These are phyloP conservation scores for Uloborus plumipes DNA, from an alignment of 2,888 invertebrate species.

Conservation along the genomic window DNA sequence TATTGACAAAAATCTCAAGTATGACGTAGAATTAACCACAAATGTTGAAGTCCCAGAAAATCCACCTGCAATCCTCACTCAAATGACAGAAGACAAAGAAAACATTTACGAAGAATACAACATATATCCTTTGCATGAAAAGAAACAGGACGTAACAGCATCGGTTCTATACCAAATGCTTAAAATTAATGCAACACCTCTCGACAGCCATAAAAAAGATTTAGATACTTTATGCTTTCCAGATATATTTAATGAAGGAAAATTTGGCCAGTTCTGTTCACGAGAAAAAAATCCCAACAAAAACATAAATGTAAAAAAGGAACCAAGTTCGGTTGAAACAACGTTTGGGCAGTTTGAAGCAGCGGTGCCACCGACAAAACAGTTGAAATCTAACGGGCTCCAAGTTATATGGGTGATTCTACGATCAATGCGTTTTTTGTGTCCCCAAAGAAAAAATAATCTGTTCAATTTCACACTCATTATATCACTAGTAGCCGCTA, in stretches of 20 bases:
- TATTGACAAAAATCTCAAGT: background rate
- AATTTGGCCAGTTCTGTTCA: constrained; percentile 7
- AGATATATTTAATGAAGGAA: constrained; percentile 9
- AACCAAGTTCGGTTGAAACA: too few species aligned
- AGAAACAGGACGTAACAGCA: too few species aligned
- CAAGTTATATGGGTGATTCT: too few species aligned
- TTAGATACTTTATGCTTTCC: constrained; percentile 19
- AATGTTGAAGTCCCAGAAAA: background rate
- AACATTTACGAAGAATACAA: background rate
- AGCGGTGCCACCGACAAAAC: too few species aligned
- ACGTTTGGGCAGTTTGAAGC: too few species aligned
- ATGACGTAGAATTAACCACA: too few species aligned
- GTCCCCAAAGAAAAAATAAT: too few species aligned
- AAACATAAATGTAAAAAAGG: too few species aligned
- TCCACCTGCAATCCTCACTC: background rate
- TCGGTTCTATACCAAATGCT: background rate
- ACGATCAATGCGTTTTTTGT: too few species aligned
- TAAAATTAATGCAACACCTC: background rate
- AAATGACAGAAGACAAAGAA: constrained; percentile 8
- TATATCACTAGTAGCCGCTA: too few species aligned
- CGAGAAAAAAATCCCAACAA: constrained; percentile 1
- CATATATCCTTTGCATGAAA: background rate
- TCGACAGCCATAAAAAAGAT: constrained; percentile 4
- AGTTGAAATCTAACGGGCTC: too few species aligned
- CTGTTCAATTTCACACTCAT: too few species aligned